phyloP scores from a whole-genome alignment of 2,113 vertebrate genomes.

The Malurus alboscapulatus region DNA sequence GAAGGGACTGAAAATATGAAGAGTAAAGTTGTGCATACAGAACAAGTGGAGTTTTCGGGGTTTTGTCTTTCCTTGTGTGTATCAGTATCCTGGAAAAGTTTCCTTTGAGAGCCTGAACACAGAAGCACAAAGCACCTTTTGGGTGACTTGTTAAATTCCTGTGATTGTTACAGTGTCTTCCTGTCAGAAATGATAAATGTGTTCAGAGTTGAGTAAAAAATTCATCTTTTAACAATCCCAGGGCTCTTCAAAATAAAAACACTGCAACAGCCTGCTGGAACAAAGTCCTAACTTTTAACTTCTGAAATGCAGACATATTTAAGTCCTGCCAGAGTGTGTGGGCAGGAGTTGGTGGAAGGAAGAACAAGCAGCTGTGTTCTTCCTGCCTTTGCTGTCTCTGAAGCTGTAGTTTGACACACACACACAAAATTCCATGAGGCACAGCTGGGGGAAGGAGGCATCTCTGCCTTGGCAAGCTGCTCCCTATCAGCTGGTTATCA shows the following conservation, averaged over 20 bases:
- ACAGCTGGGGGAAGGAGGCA: neutral
- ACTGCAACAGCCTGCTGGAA: neutral
- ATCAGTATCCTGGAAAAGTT: neutral
- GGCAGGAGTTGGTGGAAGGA: neutral
- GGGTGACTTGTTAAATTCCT: neutral
- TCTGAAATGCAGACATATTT: neutral
- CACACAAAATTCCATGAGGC: neutral
- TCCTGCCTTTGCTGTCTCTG: neutral
- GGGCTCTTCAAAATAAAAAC: neutral
- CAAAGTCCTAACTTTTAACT: neutral
- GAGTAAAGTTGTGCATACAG: neutral
- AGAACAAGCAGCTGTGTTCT: neutral
- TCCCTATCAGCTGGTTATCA: neutral
- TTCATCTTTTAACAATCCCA: neutral
- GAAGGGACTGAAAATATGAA: neutral
- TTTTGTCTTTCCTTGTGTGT: neutral
- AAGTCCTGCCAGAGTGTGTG: neutral
- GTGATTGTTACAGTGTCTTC: neutral
- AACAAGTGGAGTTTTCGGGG: fast-evolving
- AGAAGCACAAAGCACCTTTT: neutral
- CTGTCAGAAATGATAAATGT: neutral
- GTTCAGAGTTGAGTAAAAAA: neutral
- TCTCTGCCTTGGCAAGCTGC: neutral
- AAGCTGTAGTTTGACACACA: neutral
- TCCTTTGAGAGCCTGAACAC: neutral